Percentiles rank a stretch among this genome's conserved stretches.
Conservation (phyloP, 2,797 vertebrate species). For the Balearica regulorum region DNA sequence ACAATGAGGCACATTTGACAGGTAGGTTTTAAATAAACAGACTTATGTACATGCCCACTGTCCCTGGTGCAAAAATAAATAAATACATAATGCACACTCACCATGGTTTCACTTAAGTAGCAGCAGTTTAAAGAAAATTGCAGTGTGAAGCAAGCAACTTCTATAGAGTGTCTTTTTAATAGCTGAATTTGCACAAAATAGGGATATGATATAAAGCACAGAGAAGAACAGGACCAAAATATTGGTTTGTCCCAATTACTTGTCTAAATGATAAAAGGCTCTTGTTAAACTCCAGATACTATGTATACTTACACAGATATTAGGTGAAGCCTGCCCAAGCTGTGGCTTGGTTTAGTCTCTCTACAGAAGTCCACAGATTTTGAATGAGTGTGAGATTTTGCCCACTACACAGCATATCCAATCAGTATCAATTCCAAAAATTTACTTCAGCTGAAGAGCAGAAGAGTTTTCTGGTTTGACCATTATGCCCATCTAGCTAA, state of each 20-base stretch:
- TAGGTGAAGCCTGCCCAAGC: neutral
- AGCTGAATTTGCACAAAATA: neutral
- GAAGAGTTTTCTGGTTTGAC: neutral
- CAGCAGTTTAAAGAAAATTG: neutral
- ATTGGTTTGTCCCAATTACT: neutral
- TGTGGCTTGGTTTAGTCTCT: neutral
- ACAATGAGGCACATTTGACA: neutral
- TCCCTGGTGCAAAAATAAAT: neutral
- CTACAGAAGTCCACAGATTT: neutral
- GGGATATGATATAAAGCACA: neutral
- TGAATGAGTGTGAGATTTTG: neutral
- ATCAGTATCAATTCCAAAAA: neutral
- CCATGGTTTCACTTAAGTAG: neutral
- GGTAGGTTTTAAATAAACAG: neutral
- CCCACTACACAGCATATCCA: neutral
- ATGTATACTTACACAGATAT: neutral
- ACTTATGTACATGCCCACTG: neutral
- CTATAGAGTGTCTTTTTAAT: neutral
- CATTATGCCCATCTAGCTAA: neutral
- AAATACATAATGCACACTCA: neutral
- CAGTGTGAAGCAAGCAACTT: neutral
- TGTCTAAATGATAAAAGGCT: neutral
- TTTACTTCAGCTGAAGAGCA: neutral
- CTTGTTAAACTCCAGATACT: neutral
- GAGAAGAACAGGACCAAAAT: neutral